Evolutionary conservation across 2,797 vertebrate species (phyloP).

Genomic region (Adelosebastes latens): DNA sequence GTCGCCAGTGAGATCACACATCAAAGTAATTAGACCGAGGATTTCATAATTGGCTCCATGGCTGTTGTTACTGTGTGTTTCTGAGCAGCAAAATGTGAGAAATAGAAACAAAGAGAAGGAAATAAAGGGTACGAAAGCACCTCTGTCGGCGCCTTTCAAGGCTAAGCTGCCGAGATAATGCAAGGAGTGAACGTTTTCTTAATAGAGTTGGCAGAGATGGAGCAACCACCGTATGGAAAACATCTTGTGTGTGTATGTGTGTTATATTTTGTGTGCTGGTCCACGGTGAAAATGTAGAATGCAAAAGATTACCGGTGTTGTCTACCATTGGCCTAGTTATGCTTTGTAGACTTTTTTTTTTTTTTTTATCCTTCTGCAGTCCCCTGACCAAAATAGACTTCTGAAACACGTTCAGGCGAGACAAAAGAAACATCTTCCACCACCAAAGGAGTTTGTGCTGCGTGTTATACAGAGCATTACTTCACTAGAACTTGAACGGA

Average conservation of each 20-base stretch:
- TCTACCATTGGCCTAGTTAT: constrained; percentile 73
- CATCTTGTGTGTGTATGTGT: constrained; percentile 40
- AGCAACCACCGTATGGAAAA: constrained; percentile 63
- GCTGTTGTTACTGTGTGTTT: constrained; percentile 72
- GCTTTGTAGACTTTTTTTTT: constrained; percentile 63
- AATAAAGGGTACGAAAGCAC: constrained; percentile 71
- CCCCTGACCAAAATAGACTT: constrained; percentile 79
- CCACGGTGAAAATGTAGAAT: constrained; percentile 54
- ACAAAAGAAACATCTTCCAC: constrained; percentile 67
- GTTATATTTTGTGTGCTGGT: constrained; percentile 35
- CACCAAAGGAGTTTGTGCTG: constrained; percentile 73
- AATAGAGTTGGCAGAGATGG: constrained; percentile 71
- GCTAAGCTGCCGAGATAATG: constrained; percentile 75
- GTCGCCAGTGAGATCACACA: constrained; percentile 76
- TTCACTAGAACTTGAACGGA: constrained; percentile 76
- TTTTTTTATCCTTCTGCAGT: constrained; percentile 64
- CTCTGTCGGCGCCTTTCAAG: constrained; percentile 71
- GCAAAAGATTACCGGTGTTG: constrained; percentile 56
- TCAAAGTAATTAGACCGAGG: constrained; percentile 84
- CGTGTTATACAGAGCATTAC: constrained; percentile 74
- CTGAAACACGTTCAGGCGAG: constrained; percentile 69
- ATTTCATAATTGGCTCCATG: constrained; percentile 80
- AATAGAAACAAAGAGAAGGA: constrained; percentile 61
- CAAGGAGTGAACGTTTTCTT: constrained; percentile 64
- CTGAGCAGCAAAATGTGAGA: constrained; percentile 60